Evolutionary conservation across 2,113 vertebrate species (phyloP).

Genomic region (Leptobrachium leishanense): DNA sequence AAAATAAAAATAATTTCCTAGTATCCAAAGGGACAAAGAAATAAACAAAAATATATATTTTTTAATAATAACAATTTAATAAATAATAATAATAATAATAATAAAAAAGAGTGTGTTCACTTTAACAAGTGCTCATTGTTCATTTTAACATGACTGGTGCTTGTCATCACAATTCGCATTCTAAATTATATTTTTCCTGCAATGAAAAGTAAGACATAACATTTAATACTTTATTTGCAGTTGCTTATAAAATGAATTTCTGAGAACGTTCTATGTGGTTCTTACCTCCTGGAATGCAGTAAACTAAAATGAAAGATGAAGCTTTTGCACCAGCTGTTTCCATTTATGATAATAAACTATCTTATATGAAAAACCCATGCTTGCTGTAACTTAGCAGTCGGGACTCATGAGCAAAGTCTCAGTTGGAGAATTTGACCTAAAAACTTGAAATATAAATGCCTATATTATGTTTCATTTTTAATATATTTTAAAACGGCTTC

Average conservation of each 20-base stretch:
- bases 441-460: conserved; percentile 10
- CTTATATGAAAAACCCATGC: conserved; percentile 18
- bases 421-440: conserved; percentile 13
- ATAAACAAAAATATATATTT: no score
- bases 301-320: conserved; percentile 43
- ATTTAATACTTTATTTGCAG: neutral
- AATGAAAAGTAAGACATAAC: neutral
- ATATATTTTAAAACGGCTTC: no score
- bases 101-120: no score
- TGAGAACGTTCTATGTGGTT: conserved; percentile 16
- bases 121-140: no score
- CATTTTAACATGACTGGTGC: no score
- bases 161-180: no score
- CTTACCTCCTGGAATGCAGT: conserved; percentile 34
- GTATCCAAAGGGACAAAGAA: no score
- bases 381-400: conserved; percentile 24
- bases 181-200: neutral
- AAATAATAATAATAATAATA: no score
- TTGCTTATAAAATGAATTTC: conserved; percentile 26
- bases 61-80: no score
- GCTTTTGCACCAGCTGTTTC: conserved; percentile 42
- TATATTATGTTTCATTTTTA: neutral
- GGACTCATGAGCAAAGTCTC: conserved; percentile 24
- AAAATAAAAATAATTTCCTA: no score
- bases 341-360: conserved; percentile 45